A percentile compares a stretch with the other conserved stretches of the same genome.
These are phyloP conservation scores for Muschampia plurimacula DNA, from an alignment of 2,888 invertebrate genomes.

Conservation along the genomic window DNA sequence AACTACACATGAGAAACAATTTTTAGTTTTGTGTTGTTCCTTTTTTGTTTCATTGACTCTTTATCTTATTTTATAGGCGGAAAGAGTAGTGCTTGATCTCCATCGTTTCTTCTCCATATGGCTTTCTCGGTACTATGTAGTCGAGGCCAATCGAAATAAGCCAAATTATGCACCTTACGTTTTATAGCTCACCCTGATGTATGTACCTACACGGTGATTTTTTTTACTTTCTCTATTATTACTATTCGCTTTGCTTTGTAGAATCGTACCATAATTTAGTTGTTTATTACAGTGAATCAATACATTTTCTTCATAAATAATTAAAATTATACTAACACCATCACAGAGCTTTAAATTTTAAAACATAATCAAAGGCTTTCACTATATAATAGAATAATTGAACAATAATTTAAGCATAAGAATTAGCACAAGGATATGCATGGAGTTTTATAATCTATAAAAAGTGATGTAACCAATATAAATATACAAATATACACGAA, in stretches of 20 bases:
- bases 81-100: constrained; percentile 90
- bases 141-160: constrained; percentile 69
- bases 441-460: background rate
- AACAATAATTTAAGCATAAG: background rate
- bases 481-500: no score
- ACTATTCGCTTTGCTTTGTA: constrained; percentile 46
- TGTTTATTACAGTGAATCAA: background rate
- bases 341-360: background rate
- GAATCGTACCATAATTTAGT: constrained; percentile 4
- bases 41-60: constrained; percentile 55
- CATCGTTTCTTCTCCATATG: constrained; percentile 93
- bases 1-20: background rate
- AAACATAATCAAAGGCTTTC: background rate
- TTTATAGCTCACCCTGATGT: constrained; percentile 73
- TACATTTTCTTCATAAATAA: background rate
- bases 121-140: constrained; percentile 81
- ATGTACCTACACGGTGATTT: constrained; percentile 66
- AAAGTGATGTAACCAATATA: no score
- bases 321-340: background rate
- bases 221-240: constrained; percentile 56
- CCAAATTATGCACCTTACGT: constrained; percentile 72
- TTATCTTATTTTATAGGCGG: constrained; percentile 88
- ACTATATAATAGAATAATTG: background rate
- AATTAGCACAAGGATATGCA: background rate
- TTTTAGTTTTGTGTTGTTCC: constrained; percentile 44